These are phyloP conservation scores for Aphrophora alni DNA, from an alignment of 2,888 invertebrate genomes.

Conservation along the genomic window DNA sequence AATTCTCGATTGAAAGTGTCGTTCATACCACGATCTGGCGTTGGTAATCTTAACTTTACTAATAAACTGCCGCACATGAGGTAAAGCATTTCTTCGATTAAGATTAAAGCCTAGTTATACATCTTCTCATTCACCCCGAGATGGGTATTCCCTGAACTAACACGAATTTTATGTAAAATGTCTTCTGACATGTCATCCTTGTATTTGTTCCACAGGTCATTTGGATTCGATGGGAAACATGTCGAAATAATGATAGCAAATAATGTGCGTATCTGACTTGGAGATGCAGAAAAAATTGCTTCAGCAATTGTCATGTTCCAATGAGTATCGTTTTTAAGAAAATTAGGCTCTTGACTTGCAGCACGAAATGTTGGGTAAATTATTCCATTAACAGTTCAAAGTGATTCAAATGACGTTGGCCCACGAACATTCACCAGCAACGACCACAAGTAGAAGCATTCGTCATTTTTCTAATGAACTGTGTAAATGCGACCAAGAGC, in stretches of 20 bases:
- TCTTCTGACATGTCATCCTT: constrained; percentile 47
- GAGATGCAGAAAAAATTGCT: not conserved
- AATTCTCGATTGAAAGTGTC: constrained; percentile 52
- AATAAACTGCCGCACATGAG: constrained; percentile 51
- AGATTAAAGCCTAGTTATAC: constrained; percentile 50
- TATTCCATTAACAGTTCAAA: too few species aligned
- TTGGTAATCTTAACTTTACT: constrained; percentile 49
- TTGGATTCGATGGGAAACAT: constrained; percentile 2
- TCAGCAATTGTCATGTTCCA: not conserved
- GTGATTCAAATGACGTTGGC: too few species aligned
- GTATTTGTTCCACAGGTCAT: constrained; percentile 12
- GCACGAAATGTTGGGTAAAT: too few species aligned
- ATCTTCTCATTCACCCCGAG: constrained; percentile 47
- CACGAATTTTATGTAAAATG: constrained; percentile 45
- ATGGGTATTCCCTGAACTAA: constrained; percentile 42
- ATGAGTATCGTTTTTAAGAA: not conserved
- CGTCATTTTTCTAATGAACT: too few species aligned
- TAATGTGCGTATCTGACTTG: not conserved
- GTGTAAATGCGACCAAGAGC: too few species aligned
- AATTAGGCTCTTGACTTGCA: too few species aligned
- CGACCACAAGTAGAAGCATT: too few species aligned
- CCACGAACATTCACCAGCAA: too few species aligned
- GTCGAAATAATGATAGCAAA: constrained; percentile 11
- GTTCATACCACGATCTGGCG: constrained; percentile 49
- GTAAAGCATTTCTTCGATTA: constrained; percentile 55